Conservation (phyloP, 2,113 vertebrate species). For the Oenanthe oenanthe region DNA sequence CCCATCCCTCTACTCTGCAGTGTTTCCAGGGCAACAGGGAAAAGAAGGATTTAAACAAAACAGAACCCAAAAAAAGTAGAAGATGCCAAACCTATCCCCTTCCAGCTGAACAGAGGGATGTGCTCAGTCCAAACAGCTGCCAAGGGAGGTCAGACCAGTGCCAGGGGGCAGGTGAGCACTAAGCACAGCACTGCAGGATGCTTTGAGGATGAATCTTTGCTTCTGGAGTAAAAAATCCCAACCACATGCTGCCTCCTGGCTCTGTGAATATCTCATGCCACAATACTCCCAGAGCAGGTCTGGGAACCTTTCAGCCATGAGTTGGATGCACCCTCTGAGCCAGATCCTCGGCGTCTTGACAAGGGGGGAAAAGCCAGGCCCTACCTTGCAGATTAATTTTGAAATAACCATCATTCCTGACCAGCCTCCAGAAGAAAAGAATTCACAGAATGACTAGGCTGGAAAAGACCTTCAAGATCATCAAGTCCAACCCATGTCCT, state of each 20-base stretch:
- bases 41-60: background rate
- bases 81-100: background rate
- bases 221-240: background rate
- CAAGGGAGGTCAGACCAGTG: rapidly evolving
- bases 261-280: background rate
- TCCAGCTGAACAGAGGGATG: background rate
- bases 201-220: background rate
- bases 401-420: background rate
- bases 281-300: background rate
- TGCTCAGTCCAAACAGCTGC: background rate
- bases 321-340: background rate
- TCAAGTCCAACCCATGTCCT: too few species aligned
- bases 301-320: background rate
- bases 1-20: background rate
- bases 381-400: background rate
- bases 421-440: background rate
- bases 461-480: too few species aligned
- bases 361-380: background rate
- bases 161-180: background rate
- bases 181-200: rapidly evolving
- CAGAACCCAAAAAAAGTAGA: background rate
- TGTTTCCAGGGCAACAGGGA: constrained; percentile 59
- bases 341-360: background rate
- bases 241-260: background rate
- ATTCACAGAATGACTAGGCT: too few species aligned